A percentile compares a stretch with the other conserved stretches of the same genome.
Conservation (phyloP, 2,113 vertebrate genomes). For the Prietella phreatophila region DNA sequence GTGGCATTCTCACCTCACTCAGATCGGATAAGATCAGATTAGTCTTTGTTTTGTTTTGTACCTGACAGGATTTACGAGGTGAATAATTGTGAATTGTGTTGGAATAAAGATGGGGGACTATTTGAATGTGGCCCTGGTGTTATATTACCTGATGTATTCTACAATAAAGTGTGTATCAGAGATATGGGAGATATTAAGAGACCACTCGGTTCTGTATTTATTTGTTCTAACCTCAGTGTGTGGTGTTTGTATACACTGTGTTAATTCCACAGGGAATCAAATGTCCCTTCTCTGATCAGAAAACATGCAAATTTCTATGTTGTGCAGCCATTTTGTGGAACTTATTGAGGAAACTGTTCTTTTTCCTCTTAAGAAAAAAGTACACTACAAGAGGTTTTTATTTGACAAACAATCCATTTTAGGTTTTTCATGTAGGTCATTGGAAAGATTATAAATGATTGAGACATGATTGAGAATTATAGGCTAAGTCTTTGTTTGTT, state of each 20-base stretch:
- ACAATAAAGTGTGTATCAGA: neutral
- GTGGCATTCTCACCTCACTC: neutral
- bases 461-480: neutral
- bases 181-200: neutral
- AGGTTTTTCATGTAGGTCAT: neutral
- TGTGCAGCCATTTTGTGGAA: neutral
- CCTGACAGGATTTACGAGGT: neutral
- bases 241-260: neutral
- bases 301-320: neutral
- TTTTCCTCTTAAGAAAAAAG: neutral
- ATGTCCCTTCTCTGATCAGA: neutral
- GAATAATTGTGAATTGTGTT: neutral
- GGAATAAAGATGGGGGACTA: neutral
- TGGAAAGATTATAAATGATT: neutral
- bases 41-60: neutral
- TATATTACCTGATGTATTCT: neutral
- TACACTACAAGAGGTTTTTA: neutral
- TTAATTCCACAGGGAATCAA: neutral
- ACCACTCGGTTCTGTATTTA: neutral
- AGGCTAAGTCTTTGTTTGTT: neutral
- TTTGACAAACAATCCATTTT: neutral
- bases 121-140: neutral
- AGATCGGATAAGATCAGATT: neutral
- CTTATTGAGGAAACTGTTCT: no score
- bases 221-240: neutral